Evolutionary conservation across 92 coral and sea anemone genomes (phyloP).

Genomic region (Parazoanthus atlanticus): DNA sequence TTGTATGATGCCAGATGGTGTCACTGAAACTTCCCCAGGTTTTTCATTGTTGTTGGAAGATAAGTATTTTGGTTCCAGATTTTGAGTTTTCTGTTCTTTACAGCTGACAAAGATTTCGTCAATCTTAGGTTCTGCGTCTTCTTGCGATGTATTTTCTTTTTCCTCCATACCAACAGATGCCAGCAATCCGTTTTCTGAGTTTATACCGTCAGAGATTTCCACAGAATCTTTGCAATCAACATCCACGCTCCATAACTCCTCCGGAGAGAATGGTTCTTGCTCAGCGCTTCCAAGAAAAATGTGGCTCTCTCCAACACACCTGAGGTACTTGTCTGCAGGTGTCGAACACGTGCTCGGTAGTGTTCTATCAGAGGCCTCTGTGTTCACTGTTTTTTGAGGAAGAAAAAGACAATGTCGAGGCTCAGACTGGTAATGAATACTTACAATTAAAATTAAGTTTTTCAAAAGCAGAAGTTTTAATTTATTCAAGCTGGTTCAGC

Average conservation of each 20-base stretch:
- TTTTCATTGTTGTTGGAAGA: background rate
- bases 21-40: background rate
- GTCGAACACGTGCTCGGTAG: too few relatives aligned
- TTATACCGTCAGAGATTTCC: background rate
- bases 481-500: too few relatives aligned
- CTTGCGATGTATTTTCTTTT: background rate
- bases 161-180: background rate
- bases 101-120: too few relatives aligned
- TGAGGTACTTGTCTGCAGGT: background rate
- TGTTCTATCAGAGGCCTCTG: background rate
- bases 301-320: constrained; percentile 33
- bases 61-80: background rate
- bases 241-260: background rate
- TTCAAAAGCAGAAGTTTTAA: too few relatives aligned
- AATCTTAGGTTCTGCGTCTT: background rate
- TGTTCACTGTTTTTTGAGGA: background rate
- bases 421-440: background rate
- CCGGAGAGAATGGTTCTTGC: background rate
- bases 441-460: too few relatives aligned
- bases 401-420: background rate
- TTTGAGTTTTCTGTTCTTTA: background rate
- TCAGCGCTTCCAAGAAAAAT: constrained; percentile 21
- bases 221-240: background rate
- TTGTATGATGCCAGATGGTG: constrained; percentile 18
- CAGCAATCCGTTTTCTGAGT: background rate